Evolutionary conservation across 2,888 invertebrate genomes (phyloP), one percentile per base, ranked within the genome.

Genomic region (Pyrgus malvae): DNA sequence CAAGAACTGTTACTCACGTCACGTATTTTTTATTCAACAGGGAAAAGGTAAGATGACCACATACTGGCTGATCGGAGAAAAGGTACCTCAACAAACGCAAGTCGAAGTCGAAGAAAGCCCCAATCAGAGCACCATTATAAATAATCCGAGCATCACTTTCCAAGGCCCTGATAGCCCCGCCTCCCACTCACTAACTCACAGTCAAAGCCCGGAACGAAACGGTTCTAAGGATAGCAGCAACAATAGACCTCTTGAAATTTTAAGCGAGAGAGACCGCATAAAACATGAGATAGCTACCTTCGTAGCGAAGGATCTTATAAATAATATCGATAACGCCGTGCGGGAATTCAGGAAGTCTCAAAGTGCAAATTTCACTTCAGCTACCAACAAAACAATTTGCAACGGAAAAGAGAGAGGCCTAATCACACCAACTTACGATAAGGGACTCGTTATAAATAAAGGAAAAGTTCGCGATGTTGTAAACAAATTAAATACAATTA

Each of bases 21-120:
- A 1, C 16, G n/a, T 8, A 37, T n/a, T n/a, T n/a, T 16, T 37
- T 37, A 4, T 37, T 23, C n/a, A 14, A 11, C 27, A 96, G 95
- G 97, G 97, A 1, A 97, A 97, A 85, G 97, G 97, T 1, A 94
- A 93, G 72, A 95, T 97, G 95, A 92, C 93, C 25, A 97, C 97
- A 0, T 97, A 96, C 74, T 98, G 97, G 97, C 83, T 97, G 51
- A 88, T 94, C 29, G 96, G 96, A 9, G 97, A 97, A 70, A 78
- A 69, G 49, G 66, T 74, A 14, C 62, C 68, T 9, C 56, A 59
- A 14, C 66, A 63, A 5, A 55, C 48, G 3, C 65, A 68, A 56
- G 60, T 67, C 9, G 68, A 74, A 8, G 71, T 70, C 29, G 63
- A 66, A 56, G 66, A 66, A 1, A 78, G 75, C 38, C 61, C 73